phyloP scores from a whole-genome alignment of 2,888 invertebrate species.

The Cheilosia vulpina region DNA sequence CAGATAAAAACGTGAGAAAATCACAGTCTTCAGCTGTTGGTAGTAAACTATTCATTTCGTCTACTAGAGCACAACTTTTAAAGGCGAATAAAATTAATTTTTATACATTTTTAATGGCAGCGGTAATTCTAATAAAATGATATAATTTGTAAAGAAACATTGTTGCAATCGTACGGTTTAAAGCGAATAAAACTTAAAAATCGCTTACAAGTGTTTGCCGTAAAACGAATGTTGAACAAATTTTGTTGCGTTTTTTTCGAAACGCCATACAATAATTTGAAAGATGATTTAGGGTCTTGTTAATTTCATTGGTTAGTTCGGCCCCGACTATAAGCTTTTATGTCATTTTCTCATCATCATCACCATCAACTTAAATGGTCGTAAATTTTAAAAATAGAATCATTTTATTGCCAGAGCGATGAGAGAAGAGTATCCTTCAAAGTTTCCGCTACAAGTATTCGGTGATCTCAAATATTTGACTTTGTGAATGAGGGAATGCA shows the following conservation, averaged over 20 bases:
- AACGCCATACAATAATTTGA: slow-evolving; percentile 9
- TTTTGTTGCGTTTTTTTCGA: slow-evolving; percentile 4
- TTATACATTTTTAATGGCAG: slow-evolving; percentile 48
- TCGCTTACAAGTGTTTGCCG: slow-evolving; percentile 59
- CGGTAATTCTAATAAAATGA: slow-evolving; percentile 19
- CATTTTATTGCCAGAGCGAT: slow-evolving; percentile 43
- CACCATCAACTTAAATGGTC: slow-evolving; percentile 68
- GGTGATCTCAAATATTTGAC: slow-evolving; percentile 2
- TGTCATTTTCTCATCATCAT: slow-evolving; percentile 69
- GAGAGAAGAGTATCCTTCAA: slow-evolving; percentile 35
- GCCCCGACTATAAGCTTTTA: slow-evolving; percentile 60
- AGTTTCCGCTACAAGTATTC: slow-evolving; percentile 8
- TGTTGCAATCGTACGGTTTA: slow-evolving; percentile 44
- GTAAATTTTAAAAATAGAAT: slow-evolving; percentile 71
- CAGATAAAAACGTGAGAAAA: slow-evolving; percentile 42
- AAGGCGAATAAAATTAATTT: slow-evolving; percentile 42
- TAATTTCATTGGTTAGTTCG: slow-evolving; percentile 52
- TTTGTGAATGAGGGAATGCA: slow-evolving; percentile 13
- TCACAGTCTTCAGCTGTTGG: slow-evolving; percentile 37
- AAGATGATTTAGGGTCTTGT: slow-evolving; percentile 61
- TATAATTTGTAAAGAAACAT: slow-evolving; percentile 30
- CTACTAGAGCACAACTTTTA: slow-evolving; percentile 33
- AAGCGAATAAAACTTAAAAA: slow-evolving; percentile 35
- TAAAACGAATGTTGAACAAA: slow-evolving; percentile 33
- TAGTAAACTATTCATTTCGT: slow-evolving; percentile 30